phyloP scores from a whole-genome alignment of 1,140 invertebrate genomes.

The Trachelipus rathkii region DNA sequence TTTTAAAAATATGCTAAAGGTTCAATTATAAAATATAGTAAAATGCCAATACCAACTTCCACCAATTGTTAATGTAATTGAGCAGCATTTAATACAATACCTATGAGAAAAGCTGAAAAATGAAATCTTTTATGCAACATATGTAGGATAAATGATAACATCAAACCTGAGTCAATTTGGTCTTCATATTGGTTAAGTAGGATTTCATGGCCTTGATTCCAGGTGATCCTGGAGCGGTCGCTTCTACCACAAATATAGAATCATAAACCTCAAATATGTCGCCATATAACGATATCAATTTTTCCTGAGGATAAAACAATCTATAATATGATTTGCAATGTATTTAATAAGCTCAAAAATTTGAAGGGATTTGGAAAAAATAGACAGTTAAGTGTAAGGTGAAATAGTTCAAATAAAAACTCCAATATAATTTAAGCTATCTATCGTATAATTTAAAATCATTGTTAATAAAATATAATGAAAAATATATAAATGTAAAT shows the following conservation, averaged over 20 bases:
- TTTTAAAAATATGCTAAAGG: no score
- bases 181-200: constrained; percentile 54
- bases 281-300: constrained; percentile 53
- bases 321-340: no score
- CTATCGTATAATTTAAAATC: neutral
- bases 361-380: no score
- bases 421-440: neutral
- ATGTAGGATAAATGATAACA: neutral
- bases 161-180: constrained; percentile 54
- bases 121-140: neutral
- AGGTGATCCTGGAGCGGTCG: constrained; percentile 57
- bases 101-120: no score
- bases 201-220: constrained; percentile 59
- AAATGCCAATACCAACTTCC: no score
- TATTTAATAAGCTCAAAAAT: no score
- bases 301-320: neutral
- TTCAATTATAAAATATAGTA: no score
- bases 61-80: no score
- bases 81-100: no score
- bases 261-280: constrained; percentile 58
- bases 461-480: neutral
- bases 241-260: constrained; percentile 60
- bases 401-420: no score
- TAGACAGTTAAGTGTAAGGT: no score
- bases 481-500: neutral